Base-by-base conservation (phyloP, 2,888 invertebrate species). In the Aquatica leii region DNA sequence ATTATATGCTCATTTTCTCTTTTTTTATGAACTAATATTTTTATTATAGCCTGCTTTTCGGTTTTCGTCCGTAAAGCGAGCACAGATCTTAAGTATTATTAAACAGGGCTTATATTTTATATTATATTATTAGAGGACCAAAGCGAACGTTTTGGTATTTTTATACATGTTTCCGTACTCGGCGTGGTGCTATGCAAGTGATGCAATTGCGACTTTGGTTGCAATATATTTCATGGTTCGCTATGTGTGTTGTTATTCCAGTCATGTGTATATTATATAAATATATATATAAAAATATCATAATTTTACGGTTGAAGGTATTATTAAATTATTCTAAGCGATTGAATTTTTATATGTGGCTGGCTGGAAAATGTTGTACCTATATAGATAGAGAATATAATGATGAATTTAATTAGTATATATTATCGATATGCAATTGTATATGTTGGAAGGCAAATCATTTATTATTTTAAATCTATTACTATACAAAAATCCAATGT, bases 91-190 rank as follows among this genome's bases (percentile, higher is more conserved):
- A 78, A 79, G 79, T 80, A 80, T 78, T 80, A 80, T 79, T 77
- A 76, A 76, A 78, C 78, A 79, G 78, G 79, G 79, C 79, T 80
- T 80, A 70, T 72, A 73, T 71, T 71, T 71, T 77, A 79, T 78
- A 69, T 65, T 74, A 74, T 73, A 74, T 73, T 75, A 74, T 70
- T 76, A 78, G 78, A 79, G 79, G 80, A 79, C 80, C 80, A 80
- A 79, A 80, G 78, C 79, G 73, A 71, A 68, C 68, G 77, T 79
- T 80, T 79, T 79, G 78, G 80, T 80, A 79, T 79, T 79, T 74
- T 79, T 80, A 79, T 79, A 80, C 77, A 72, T 78, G 77, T 80
- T 77, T 80, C 78, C 77, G 78, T 80, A 79, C 78, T 78, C 76
- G 77, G 80, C 76, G 77, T 80, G 81, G 81, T 81, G 81, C 81